These are phyloP conservation scores for Ophion ellenae DNA, from an alignment of 2,888 invertebrate species.

Conservation along the genomic window DNA sequence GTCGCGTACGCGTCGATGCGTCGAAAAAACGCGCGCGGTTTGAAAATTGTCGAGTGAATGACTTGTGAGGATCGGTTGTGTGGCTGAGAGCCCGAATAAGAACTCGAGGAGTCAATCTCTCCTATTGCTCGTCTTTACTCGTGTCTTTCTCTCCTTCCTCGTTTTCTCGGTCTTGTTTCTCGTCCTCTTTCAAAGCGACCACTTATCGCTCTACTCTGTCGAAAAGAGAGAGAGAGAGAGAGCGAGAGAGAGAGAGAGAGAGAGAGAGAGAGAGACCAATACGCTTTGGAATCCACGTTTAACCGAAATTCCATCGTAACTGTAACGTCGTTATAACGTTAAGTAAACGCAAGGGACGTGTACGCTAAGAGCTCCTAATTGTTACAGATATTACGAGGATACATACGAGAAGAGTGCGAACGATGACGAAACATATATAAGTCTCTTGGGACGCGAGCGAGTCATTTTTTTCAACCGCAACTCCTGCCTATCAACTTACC, in stretches of 20 bases:
- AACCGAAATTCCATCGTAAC: constrained; percentile 73
- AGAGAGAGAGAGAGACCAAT: no score
- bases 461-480: not conserved
- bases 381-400: constrained; percentile 76
- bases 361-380: constrained; percentile 80
- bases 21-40: not conserved
- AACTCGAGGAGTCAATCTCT: constrained; percentile 24
- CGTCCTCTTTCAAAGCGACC: not conserved
- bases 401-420: constrained; percentile 21
- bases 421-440: constrained; percentile 11
- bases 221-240: not conserved
- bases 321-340: constrained; percentile 82
- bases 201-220: not conserved
- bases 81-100: constrained; percentile 2
- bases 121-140: not conserved
- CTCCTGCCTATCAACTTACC: no score
- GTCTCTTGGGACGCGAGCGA: not conserved
- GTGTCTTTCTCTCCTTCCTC: not conserved
- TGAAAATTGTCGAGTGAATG: constrained; percentile 5
- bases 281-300: not conserved
- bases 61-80: constrained; percentile 19
- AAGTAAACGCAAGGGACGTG: constrained; percentile 74
- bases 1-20: no score
- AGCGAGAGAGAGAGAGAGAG: no score
- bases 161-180: not conserved